Evolutionary conservation across 2,797 vertebrate genomes (phyloP).

Genomic region (Neoniphon sammara): DNA sequence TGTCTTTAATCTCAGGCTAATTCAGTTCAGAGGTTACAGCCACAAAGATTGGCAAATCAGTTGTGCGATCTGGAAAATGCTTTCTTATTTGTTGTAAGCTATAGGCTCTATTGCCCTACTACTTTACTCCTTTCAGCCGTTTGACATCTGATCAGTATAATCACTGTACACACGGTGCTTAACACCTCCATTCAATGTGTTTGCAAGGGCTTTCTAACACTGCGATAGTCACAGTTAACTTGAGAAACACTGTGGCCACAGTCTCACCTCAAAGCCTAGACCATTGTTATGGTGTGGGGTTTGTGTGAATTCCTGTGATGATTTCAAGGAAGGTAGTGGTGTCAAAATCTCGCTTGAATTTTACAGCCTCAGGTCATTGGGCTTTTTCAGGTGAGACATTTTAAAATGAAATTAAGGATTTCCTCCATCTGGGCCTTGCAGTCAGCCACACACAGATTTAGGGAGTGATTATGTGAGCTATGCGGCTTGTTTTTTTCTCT

Average conservation of each 20-base stretch:
- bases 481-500: constrained; percentile 69
- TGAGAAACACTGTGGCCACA: background rate
- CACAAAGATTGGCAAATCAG: background rate
- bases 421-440: constrained; percentile 48
- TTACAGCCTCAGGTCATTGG: background rate
- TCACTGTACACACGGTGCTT: background rate
- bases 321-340: background rate
- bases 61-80: background rate
- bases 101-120: background rate
- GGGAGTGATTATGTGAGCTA: constrained; percentile 58
- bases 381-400: constrained; percentile 20
- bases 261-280: constrained; percentile 2
- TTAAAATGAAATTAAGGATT: constrained; percentile 32
- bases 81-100: background rate
- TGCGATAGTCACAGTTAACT: background rate
- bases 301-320: background rate
- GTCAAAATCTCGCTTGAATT: background rate
- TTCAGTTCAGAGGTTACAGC: background rate
- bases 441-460: constrained; percentile 38
- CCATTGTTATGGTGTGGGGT: background rate
- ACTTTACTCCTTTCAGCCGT: background rate
- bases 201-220: background rate
- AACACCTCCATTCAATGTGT: constrained; percentile 13
- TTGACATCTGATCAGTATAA: background rate
- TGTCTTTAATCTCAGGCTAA: background rate